Conservation (phyloP, 2,888 invertebrate species). For the Volucella zonaria region DNA sequence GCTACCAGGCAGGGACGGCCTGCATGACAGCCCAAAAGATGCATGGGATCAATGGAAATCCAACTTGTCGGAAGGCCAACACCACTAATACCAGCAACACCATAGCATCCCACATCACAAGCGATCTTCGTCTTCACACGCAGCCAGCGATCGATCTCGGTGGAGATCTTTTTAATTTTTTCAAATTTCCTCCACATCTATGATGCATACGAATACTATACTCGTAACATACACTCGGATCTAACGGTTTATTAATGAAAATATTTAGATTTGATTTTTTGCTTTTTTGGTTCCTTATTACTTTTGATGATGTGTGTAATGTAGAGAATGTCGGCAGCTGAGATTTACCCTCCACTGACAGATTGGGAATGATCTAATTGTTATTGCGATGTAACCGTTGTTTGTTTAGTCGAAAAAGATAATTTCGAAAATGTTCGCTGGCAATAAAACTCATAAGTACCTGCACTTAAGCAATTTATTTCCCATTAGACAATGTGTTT, state of each 20-base stretch:
- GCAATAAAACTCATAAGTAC: conserved; percentile 50
- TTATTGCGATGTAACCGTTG: conserved; percentile 44
- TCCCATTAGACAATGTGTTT: conserved; percentile 57
- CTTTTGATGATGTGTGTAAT: conserved; percentile 59
- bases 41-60: conserved; percentile 52
- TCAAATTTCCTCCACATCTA: no score
- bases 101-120: conserved; percentile 27
- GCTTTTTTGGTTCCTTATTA: conserved; percentile 28
- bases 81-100: no score
- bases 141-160: conserved; percentile 66
- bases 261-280: conserved; percentile 65
- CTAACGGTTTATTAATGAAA: conserved; percentile 68
- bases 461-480: conserved; percentile 62
- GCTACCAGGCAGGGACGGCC: conserved; percentile 1
- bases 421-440: conserved; percentile 42
- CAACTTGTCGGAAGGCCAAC: conserved; percentile 26
- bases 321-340: conserved; percentile 7
- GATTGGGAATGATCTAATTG: conserved; percentile 53
- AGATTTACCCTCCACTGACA: conserved; percentile 9
- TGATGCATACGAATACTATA: no score
- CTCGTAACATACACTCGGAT: no score
- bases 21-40: conserved; percentile 20
- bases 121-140: conserved; percentile 38
- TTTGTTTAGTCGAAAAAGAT: conserved; percentile 32
- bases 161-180: conserved; percentile 37